A percentile compares a stretch with the other conserved stretches of the same genome.
Conservation (phyloP, 2,888 invertebrate species). For the Acanthacorydalis orientalis region DNA sequence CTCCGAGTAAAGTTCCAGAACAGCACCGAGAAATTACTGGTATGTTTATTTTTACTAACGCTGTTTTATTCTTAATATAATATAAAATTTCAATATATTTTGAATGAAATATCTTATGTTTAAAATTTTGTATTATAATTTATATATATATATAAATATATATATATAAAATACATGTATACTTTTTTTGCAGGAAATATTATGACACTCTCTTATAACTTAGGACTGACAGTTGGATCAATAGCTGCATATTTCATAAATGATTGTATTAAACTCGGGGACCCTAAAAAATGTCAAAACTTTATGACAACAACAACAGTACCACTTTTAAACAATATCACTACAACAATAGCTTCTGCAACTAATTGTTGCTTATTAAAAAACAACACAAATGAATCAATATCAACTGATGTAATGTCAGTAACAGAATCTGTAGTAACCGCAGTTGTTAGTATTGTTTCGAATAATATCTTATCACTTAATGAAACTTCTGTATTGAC, state of each 20-base stretch:
- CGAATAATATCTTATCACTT: background rate
- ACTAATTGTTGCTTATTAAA: too few species aligned
- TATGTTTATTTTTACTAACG: slow-evolving; percentile 15
- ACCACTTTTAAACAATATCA: background rate
- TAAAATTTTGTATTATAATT: background rate
- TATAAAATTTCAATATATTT: too few species aligned
- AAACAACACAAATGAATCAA: background rate
- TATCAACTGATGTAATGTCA: background rate
- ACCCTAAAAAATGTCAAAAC: background rate
- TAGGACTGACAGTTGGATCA: slow-evolving; percentile 71
- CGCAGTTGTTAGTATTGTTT: background rate
- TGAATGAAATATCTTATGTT: background rate
- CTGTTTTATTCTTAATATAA: too few species aligned
- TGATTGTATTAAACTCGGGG: slow-evolving; percentile 6
- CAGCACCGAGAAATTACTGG: slow-evolving; percentile 79
- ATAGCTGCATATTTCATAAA: slow-evolving; percentile 67
- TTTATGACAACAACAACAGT: background rate
- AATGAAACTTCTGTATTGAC: background rate
- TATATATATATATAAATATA: background rate
- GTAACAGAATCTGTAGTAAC: background rate
- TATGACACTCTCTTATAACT: slow-evolving; percentile 83
- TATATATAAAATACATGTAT: background rate
- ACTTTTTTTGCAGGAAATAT: slow-evolving; percentile 52
- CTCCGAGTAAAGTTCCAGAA: slow-evolving; percentile 71
- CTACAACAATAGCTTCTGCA: background rate